These are phyloP conservation scores for Parthenolecanium corni DNA, from an alignment of 2,888 invertebrate genomes.

Conservation along the genomic window DNA sequence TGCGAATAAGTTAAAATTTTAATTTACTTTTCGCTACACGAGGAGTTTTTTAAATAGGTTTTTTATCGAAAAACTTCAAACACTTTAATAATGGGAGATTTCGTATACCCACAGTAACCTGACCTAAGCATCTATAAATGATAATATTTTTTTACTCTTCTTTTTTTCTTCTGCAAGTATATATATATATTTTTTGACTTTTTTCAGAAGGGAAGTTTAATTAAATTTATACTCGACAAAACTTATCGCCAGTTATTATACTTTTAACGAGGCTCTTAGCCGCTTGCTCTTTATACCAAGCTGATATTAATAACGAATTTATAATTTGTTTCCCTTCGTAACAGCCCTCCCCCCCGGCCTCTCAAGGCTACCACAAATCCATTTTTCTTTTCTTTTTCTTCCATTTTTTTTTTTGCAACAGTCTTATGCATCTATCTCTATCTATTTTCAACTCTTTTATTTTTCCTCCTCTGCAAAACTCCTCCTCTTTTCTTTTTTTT, in stretches of 20 bases:
- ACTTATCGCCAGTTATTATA: slow-evolving; percentile 28
- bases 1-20: too few relatives aligned
- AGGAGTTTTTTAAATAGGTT: too few relatives aligned
- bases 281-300: slow-evolving; percentile 23
- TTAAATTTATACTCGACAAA: slow-evolving; percentile 25
- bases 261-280: slow-evolving; percentile 27
- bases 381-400: slow-evolving; percentile 21
- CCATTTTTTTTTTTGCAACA: slow-evolving; percentile 6
- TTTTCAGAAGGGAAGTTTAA: slow-evolving; percentile 14
- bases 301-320: slow-evolving; percentile 28
- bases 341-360: not conserved
- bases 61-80: too few relatives aligned
- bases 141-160: too few relatives aligned
- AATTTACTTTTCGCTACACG: too few relatives aligned
- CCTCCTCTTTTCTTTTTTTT: not conserved
- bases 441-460: not conserved
- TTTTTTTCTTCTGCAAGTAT: too few relatives aligned
- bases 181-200: not conserved
- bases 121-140: too few relatives aligned
- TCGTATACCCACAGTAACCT: too few relatives aligned
- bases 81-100: too few relatives aligned
- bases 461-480: not conserved
- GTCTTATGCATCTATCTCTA: not conserved
- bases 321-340: slow-evolving; percentile 25
- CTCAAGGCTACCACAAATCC: slow-evolving; percentile 20